Evolutionary conservation across 2,113 vertebrate species (phyloP), one percentile per base, ranked within the genome.

Genomic region (Cyanoderma ruficeps): DNA sequence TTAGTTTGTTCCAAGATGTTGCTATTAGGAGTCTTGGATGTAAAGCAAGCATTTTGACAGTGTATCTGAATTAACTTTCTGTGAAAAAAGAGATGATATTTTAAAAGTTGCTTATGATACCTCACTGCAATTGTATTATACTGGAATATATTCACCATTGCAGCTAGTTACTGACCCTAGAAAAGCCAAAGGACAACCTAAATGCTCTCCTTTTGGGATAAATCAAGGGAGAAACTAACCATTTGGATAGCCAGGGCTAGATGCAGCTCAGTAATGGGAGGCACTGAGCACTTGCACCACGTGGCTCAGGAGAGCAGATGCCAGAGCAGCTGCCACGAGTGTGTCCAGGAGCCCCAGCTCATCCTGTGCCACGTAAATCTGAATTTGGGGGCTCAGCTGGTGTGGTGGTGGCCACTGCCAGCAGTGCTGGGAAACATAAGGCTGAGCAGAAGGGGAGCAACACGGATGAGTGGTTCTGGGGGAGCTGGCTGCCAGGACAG

Each of bases 371-470:
- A 0, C 0, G 2, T 17, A 72, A 85, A 72, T 77, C 28, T 46
- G 53, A 18, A 25, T 79, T 31, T 49, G 49, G 65, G 80, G 20
- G 19, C 72, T 93, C 91, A 84, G 63, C 65, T 87, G 83, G 37
- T 60, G 31, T 28, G 28, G 25, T 44, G 57, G 7, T 84, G 49
- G 67, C 65, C 44, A 10, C 47, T 68, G 80, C 53, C 87, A 92
- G 89, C 57, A 46, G 49, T 7, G 0, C 56, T 75, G 61, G 60
- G 68, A 78, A 89, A 56, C 86, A 82, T 23, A 60, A 94, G 72
- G 68, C 80, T 76, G 69, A 91, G 77, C 86, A 93, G 95, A 92
- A 94, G 81, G 61, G 33, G 39, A 93, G 72, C 57, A 42, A 4
- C 9, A 56, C 6, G 37, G 77, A n/a, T 78, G 83, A 82, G 65